Percentiles rank a stretch among this genome's conserved stretches.
Evolutionary conservation across 2,113 vertebrate species (phyloP).

Genomic region (Mirounga angustirostris): DNA sequence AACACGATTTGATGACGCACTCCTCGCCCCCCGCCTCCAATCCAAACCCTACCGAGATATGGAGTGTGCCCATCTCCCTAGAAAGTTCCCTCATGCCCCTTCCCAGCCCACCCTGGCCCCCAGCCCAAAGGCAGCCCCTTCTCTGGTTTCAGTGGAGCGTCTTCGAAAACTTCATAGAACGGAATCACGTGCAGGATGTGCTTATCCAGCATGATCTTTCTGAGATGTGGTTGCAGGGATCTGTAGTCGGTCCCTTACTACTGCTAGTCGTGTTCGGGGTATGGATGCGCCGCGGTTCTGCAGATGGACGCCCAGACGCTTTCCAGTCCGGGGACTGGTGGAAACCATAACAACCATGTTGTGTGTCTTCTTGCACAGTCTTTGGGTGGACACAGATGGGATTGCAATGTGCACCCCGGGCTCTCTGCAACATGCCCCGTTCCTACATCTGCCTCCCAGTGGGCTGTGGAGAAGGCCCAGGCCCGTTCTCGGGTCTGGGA

Average conservation of each 20-base stretch:
- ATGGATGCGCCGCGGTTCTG: fast-evolving
- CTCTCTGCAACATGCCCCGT: background rate
- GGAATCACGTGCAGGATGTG: fast-evolving
- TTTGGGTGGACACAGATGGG: no score
- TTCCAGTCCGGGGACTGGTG: background rate
- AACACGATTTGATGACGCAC: background rate
- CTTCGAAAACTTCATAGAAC: background rate
- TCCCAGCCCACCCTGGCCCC: background rate
- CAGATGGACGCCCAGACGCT: fast-evolving
- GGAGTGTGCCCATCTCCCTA: background rate
- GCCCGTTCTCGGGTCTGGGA: background rate
- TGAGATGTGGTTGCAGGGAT: no score
- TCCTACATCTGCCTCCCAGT: background rate
- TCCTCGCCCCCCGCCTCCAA: background rate
- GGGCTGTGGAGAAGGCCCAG: background rate
- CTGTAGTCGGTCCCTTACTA: background rate
- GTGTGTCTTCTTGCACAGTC: fast-evolving
- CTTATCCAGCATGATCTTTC: background rate
- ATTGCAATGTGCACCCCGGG: fast-evolving
- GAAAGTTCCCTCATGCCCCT: background rate
- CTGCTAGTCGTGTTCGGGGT: background rate
- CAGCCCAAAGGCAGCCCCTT: background rate
- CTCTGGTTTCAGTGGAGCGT: background rate
- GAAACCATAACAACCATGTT: background rate
- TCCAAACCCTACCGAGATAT: background rate